These are phyloP conservation scores for Epistrophe grossulariae DNA, from an alignment of 2,888 invertebrate species.

Conservation along the genomic window DNA sequence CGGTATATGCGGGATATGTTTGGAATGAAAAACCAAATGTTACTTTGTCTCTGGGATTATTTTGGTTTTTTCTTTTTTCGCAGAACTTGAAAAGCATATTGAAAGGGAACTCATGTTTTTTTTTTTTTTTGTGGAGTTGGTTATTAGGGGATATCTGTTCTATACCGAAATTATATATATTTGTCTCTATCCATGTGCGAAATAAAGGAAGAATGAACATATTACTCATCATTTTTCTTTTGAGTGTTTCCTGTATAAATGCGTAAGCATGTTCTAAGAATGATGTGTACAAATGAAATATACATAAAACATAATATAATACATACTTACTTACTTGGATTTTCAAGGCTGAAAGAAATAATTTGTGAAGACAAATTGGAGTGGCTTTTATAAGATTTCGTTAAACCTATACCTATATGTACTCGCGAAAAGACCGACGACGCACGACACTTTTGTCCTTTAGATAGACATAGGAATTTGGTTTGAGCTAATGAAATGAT, in stretches of 20 bases:
- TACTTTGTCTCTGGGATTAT: background rate
- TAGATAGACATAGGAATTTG: background rate
- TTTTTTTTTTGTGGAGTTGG: too few relatives aligned
- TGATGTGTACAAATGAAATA: slow-evolving; percentile 9
- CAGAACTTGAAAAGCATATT: background rate
- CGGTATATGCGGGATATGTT: too few relatives aligned
- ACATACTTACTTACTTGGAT: too few relatives aligned
- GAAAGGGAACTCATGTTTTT: background rate
- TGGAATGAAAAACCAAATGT: slow-evolving; percentile 22
- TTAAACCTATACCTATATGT: background rate
- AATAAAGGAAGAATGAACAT: background rate
- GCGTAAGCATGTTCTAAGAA: background rate
- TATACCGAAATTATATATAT: background rate
- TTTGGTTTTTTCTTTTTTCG: background rate
- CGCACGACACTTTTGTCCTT: background rate
- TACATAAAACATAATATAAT: background rate
- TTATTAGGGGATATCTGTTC: too few relatives aligned
- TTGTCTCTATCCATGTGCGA: slow-evolving; percentile 20
- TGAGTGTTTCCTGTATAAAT: slow-evolving; percentile 9
- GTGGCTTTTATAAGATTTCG: slow-evolving; percentile 10
- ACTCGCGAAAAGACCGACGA: too few relatives aligned
- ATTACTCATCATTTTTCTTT: slow-evolving; percentile 30
- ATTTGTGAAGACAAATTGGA: slow-evolving; percentile 4
- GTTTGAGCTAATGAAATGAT: background rate
- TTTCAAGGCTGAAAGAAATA: slow-evolving; percentile 21